Conservation (phyloP, 2,113 vertebrate species). For the Passer domesticus region DNA sequence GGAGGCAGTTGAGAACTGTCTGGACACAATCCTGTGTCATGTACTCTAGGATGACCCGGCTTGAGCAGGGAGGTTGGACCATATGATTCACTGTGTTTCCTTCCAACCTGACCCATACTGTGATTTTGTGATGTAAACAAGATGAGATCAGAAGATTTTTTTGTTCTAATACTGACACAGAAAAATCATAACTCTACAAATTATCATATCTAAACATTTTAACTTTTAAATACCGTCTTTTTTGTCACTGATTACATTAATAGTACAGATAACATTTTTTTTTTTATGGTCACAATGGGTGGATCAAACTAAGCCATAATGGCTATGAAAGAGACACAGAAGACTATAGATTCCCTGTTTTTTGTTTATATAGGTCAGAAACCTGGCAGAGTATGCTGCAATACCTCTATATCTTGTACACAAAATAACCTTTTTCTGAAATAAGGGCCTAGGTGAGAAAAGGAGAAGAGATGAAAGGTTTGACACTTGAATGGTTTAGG, state of each 20-base stretch:
- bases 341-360: not conserved
- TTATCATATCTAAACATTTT: not conserved
- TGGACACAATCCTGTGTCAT: not conserved
- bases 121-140: not conserved
- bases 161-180: not conserved
- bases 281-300: not conserved
- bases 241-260: not conserved
- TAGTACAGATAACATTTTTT: not conserved
- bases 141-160: not conserved
- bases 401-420: not conserved
- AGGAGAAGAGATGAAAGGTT: not conserved
- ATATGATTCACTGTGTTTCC: not conserved
- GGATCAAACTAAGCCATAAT: not conserved
- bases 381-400: not conserved
- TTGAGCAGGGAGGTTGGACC: not conserved
- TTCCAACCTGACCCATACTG: not conserved
- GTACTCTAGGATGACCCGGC: not conserved
- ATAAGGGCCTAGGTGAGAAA: not conserved
- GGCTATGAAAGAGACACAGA: not conserved
- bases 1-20: not conserved
- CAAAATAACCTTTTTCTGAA: not conserved
- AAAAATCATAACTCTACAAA: not conserved
- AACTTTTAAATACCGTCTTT: not conserved
- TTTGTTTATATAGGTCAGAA: not conserved
- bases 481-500: fast-evolving